These are phyloP conservation scores for Collichthys lucidus DNA, from an alignment of 2,113 vertebrate genomes.

Conservation along the genomic window DNA sequence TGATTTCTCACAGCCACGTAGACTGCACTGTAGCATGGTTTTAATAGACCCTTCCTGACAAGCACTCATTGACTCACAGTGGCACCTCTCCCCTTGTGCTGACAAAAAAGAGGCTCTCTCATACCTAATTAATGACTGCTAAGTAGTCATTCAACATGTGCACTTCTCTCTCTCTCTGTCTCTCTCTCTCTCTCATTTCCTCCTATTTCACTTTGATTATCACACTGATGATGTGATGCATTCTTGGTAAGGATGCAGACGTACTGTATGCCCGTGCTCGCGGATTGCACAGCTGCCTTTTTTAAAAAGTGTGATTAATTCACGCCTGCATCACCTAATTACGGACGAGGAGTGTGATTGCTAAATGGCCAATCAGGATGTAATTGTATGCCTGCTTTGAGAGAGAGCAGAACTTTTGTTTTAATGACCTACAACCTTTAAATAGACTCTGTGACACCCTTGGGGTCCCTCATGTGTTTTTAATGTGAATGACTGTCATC, in stretches of 20 bases:
- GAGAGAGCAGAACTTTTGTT: constrained; percentile 73
- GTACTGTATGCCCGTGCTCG: constrained; percentile 36
- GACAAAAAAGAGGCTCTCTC: constrained; percentile 50
- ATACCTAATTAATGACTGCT: constrained; percentile 69
- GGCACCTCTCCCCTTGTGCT: constrained; percentile 36
- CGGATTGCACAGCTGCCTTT: constrained; percentile 77
- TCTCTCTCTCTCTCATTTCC: constrained; percentile 67
- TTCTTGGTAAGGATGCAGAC: constrained; percentile 61
- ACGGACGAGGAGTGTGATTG: constrained; percentile 74
- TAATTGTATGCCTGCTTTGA: constrained; percentile 76
- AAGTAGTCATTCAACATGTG: constrained; percentile 65
- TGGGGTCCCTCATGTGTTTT: constrained; percentile 16
- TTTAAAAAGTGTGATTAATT: constrained; percentile 75
- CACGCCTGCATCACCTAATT: constrained; percentile 78
- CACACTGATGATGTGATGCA: constrained; percentile 71
- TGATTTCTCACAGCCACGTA: constrained; percentile 11
- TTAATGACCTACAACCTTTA: constrained; percentile 79
- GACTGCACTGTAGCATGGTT: background rate
- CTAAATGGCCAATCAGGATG: constrained; percentile 83
- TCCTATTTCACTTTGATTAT: constrained; percentile 76
- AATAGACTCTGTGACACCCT: constrained; percentile 67
- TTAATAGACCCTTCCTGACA: constrained; percentile 42
- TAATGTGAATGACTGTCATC: constrained; percentile 32
- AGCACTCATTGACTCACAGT: constrained; percentile 50
- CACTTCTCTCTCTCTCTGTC: constrained; percentile 2